Evolutionary conservation across 2,888 invertebrate species (phyloP).

Genomic region (Rhimphoctona megacephalus): DNA sequence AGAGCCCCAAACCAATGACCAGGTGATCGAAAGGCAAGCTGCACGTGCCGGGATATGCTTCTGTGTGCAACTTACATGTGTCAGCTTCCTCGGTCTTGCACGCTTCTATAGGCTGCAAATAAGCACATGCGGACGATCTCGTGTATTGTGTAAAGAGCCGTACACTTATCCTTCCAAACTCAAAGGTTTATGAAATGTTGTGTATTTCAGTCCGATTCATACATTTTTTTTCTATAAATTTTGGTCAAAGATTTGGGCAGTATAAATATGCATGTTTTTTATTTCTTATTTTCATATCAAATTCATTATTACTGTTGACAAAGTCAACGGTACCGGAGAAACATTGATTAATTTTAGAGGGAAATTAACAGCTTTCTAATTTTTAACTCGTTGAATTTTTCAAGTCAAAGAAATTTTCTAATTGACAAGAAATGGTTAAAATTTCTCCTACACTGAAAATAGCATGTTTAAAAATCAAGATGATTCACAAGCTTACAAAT

Average conservation of each 20-base stretch:
- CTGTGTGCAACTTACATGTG: slow-evolving; percentile 47
- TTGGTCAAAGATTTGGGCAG: not conserved
- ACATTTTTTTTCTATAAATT: not conserved
- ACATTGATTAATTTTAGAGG: not conserved
- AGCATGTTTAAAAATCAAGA: not conserved
- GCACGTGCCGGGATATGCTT: slow-evolving; percentile 69
- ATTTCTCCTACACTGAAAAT: not conserved
- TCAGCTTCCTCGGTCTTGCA: slow-evolving; percentile 23
- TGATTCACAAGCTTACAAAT: not conserved
- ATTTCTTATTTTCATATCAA: too few relatives aligned
- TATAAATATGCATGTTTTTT: not conserved
- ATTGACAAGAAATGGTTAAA: not conserved
- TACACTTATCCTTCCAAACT: slow-evolving; percentile 2
- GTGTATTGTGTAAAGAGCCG: slow-evolving; percentile 4
- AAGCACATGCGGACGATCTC: not conserved
- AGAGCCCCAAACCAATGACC: slow-evolving; percentile 48
- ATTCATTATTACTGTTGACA: too few relatives aligned
- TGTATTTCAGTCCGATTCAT: not conserved
- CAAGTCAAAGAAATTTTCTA: not conserved
- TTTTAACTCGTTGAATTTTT: not conserved
- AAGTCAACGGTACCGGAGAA: not conserved
- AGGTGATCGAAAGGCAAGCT: slow-evolving; percentile 73
- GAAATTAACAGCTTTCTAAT: not conserved
- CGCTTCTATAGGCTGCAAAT: slow-evolving; percentile 13
- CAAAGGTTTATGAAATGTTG: not conserved